Conservation (phyloP, 2,888 invertebrate species). For the Mayetiola destructor region DNA sequence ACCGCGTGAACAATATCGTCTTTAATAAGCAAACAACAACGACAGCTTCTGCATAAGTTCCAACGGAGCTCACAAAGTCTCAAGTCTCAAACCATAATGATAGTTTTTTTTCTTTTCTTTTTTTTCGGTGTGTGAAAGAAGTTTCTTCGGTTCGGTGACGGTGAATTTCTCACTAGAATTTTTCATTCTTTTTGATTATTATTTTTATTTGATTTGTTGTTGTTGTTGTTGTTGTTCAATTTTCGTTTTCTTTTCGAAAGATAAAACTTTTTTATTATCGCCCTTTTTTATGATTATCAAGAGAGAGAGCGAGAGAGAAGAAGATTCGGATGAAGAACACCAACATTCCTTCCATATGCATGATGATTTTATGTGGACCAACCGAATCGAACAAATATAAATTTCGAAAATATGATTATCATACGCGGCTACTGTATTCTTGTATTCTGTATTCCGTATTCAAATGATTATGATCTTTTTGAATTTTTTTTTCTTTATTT, state of each 20-base stretch:
- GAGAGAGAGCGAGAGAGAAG: no score
- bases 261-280: conserved; percentile 4
- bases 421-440: conserved; percentile 9
- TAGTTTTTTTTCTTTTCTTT: background rate
- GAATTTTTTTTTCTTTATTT: background rate
- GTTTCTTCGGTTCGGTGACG: background rate
- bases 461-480: conserved; percentile 7
- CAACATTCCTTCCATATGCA: conserved; percentile 1
- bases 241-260: background rate
- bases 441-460: no score
- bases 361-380: conserved; percentile 12
- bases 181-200: conserved; percentile 3
- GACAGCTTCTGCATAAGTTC: conserved; percentile 2
- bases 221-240: background rate
- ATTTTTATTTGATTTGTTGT: no score
- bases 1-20: conserved; percentile 11
- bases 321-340: background rate
- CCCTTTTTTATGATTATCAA: background rate
- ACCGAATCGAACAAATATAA: conserved; percentile 13
- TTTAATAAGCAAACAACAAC: conserved; percentile 12
- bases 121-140: background rate
- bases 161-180: background rate
- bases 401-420: conserved; percentile 14
- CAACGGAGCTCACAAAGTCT: no score
- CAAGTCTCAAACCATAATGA: background rate